Conservation (phyloP, 2,797 vertebrate genomes). For the Gymnothorax javanicus region DNA sequence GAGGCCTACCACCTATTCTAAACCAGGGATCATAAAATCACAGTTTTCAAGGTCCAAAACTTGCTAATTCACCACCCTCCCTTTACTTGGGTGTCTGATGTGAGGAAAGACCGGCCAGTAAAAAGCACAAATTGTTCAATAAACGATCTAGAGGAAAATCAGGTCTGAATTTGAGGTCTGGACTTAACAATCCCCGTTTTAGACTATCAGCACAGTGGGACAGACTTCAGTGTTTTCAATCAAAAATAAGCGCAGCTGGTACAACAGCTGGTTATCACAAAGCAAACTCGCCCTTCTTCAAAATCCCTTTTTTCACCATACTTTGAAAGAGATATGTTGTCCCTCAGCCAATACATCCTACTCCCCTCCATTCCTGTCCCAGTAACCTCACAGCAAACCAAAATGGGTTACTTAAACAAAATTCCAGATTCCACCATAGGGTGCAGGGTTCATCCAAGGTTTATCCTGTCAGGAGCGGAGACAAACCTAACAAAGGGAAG, state of each 20-base stretch:
- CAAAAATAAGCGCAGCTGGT: neutral
- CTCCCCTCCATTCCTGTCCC: neutral
- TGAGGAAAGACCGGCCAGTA: no score
- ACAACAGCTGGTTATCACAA: neutral
- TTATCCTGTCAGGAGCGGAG: neutral
- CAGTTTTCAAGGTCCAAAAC: no score
- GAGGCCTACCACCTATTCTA: no score
- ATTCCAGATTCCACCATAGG: neutral
- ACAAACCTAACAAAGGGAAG: conserved; percentile 44
- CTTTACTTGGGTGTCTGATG: no score
- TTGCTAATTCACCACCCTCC: no score
- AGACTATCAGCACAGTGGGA: neutral
- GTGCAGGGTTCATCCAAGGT: conserved; percentile 31
- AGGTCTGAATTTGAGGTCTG: neutral
- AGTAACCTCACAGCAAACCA: neutral
- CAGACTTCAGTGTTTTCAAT: neutral
- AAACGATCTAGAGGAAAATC: neutral
- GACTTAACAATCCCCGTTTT: neutral
- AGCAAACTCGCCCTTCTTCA: neutral
- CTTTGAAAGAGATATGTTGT: neutral
- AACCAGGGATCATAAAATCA: no score
- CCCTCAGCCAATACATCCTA: neutral
- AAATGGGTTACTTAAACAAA: neutral
- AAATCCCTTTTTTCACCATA: neutral
- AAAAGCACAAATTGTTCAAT: neutral